Evolutionary conservation across 37 sponge, comb jelly and placozoan genomes (phyloP).

Genomic region (Diacarnus erythraeanus): DNA sequence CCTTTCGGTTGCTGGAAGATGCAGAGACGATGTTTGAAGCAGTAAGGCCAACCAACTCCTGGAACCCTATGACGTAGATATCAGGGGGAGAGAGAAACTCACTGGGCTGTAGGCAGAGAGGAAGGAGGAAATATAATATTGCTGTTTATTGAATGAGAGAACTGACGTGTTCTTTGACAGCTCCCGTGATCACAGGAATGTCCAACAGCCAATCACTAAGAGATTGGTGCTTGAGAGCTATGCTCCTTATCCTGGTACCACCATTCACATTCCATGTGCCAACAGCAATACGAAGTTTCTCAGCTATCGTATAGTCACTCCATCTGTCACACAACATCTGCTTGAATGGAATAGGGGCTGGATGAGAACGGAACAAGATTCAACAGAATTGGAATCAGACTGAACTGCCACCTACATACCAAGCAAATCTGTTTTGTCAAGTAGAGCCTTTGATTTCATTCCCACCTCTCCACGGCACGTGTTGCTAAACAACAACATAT

Average conservation of each 20-base stretch:
- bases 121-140: too few relatives aligned
- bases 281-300: slow-evolving; percentile 75
- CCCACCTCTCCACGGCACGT: slow-evolving; percentile 72
- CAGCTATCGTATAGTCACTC: slow-evolving; percentile 46
- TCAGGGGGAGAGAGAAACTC: slow-evolving; percentile 62
- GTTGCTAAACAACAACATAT: slow-evolving; percentile 69
- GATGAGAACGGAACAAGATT: neutral
- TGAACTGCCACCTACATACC: slow-evolving; percentile 13
- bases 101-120: slow-evolving; percentile 39
- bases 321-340: slow-evolving; percentile 66
- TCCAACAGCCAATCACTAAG: slow-evolving; percentile 94
- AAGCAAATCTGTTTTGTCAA: slow-evolving; percentile 52
- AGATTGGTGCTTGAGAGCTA: slow-evolving; percentile 83
- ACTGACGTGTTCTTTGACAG: slow-evolving; percentile 25
- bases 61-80: slow-evolving; percentile 89
- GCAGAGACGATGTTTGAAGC: slow-evolving; percentile 91
- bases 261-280: slow-evolving; percentile 99
- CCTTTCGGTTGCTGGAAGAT: slow-evolving; percentile 82
- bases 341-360: slow-evolving; percentile 60
- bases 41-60: slow-evolving; percentile 95
- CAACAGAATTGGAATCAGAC: neutral
- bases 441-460: slow-evolving; percentile 47
- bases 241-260: slow-evolving; percentile 82
- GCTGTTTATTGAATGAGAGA: neutral
- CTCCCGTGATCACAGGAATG: slow-evolving; percentile 40